These are phyloP conservation scores for Parauchenoglanis ngamensis DNA, from an alignment of 2,797 vertebrate genomes.

Conservation along the genomic window DNA sequence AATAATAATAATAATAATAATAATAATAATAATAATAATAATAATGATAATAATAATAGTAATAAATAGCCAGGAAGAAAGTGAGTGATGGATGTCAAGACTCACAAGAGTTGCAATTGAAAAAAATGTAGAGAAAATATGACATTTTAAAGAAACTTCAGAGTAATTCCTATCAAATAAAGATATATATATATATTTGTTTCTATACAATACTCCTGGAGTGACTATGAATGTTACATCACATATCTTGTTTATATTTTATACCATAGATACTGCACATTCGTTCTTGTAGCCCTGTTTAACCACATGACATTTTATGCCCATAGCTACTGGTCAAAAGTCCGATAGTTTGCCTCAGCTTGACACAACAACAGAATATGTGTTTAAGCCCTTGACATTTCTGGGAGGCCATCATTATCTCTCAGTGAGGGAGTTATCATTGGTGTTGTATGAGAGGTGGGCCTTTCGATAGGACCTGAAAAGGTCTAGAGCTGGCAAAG, in stretches of 20 bases:
- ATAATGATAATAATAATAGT: not conserved
- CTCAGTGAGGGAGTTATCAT: slow-evolving; percentile 58
- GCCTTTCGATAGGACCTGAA: slow-evolving; percentile 61
- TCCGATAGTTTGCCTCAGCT: slow-evolving; percentile 28
- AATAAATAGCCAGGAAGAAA: not conserved
- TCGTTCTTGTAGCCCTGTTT: slow-evolving; percentile 14
- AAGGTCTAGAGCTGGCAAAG: slow-evolving; percentile 34
- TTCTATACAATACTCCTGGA: not conserved
- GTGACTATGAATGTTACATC: not conserved
- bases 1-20: not conserved
- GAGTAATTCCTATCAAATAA: not conserved
- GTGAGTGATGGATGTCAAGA: too few relatives aligned
- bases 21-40: not conserved
- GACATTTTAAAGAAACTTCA: not conserved
- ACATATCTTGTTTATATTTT: not conserved
- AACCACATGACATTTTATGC: slow-evolving; percentile 25
- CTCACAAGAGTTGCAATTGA: not conserved
- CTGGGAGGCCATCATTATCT: slow-evolving; percentile 62
- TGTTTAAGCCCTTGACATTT: slow-evolving; percentile 68
- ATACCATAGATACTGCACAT: not conserved
- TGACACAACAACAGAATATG: slow-evolving; percentile 43
- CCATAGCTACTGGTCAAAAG: slow-evolving; percentile 30
- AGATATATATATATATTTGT: not conserved
- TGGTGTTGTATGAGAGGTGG: slow-evolving; percentile 61
- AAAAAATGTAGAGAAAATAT: not conserved